phyloP scores from a whole-genome alignment of 2,113 vertebrate species.

The Zosterops lateralis region DNA sequence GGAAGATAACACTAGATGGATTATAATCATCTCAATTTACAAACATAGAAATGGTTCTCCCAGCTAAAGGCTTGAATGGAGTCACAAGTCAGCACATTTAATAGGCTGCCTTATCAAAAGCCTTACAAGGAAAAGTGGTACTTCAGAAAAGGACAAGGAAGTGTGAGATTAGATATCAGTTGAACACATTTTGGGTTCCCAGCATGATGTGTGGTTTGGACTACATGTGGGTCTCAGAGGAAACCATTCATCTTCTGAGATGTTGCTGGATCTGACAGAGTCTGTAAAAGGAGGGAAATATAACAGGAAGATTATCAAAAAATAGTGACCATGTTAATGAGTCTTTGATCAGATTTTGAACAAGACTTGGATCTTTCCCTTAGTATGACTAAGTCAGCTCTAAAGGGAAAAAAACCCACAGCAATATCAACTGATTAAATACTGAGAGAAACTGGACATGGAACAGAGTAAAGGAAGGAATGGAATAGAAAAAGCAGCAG shows the following conservation, averaged over 20 bases:
- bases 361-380: slow-evolving; percentile 15
- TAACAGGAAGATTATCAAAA: background rate
- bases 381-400: slow-evolving; percentile 8
- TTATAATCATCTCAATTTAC: background rate
- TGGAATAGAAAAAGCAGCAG: background rate
- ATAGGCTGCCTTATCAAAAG: background rate
- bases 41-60: background rate
- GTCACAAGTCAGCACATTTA: background rate
- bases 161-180: background rate
- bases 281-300: background rate
- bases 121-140: background rate
- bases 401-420: background rate
- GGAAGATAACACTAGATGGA: background rate
- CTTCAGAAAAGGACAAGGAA: background rate
- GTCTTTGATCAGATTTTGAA: slow-evolving; percentile 22
- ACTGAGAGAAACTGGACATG: background rate
- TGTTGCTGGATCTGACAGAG: background rate
- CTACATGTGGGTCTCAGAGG: background rate
- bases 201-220: background rate
- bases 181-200: background rate
- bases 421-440: background rate
- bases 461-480: slow-evolving; percentile 10
- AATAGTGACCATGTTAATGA: slow-evolving; percentile 21
- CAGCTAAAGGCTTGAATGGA: background rate
- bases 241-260: slow-evolving; percentile 7